Evolutionary conservation across 2,113 vertebrate species (phyloP), one percentile per base, ranked within the genome.

Genomic region (Hippocampus comes): DNA sequence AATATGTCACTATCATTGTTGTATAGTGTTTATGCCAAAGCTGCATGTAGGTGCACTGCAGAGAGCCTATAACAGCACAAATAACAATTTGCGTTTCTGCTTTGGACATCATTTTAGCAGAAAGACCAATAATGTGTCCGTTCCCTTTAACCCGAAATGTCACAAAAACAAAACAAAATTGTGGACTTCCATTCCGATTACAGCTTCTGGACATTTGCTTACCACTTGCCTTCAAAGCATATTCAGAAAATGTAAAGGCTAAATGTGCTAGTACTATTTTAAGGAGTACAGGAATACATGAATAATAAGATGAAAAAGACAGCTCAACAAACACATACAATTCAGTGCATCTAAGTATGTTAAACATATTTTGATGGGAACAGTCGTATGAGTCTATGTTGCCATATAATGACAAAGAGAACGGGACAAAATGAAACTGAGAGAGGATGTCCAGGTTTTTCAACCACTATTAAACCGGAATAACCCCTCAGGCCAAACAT

Each of bases 401-500:
- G 42, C 59, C 30, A 4, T 17, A 43, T 66, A 38, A 25, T 67
- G 15, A 6, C 17, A 73, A 75, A 63, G 20, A 0, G 11, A 71
- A 66, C 49, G 30, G 2, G 30, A 69, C 8, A 46, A 56, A 15
- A 57, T 66, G 57, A 41, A 68, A 79, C 41, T 12, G 63, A 71
- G 75, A 82, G 72, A 56, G 51, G 76, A 84, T 61, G 80, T 84
- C 79, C 75, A 88, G 79, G 71, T 86, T 87, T 84, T 61, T 83
- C 49, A 65, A 72, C 11, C 69, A 67, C 84, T 88, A 88, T 89
- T 89, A 84, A 82, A 91, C 83, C 82, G 67, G 60, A 60, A 70
- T 55, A 74, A 9, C 68, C 76, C 93, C 93, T 78, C 82, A 73
- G 91, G 93, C 93, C 90, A 90, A 90, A 91, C 86, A 89, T 90